A percentile compares a stretch with the other conserved stretches of the same genome.
These are phyloP conservation scores for Macquaria australasica DNA, from an alignment of 2,113 vertebrate species.

Conservation along the genomic window DNA sequence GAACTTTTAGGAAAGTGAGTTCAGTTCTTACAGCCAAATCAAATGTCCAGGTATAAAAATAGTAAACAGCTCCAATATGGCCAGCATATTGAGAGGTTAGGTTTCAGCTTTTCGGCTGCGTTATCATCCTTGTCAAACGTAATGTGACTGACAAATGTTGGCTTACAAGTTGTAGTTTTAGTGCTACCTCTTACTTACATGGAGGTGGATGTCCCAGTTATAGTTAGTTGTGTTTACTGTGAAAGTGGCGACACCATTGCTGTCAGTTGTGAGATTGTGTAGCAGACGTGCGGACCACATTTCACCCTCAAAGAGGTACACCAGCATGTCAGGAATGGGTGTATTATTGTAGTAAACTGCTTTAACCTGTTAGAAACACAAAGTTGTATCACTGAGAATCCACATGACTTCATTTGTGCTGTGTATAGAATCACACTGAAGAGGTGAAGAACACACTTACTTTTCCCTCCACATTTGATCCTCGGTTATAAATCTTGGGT, in stretches of 20 bases:
- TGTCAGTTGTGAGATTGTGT: slow-evolving; percentile 78
- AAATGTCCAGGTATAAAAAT: neutral
- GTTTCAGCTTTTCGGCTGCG: neutral
- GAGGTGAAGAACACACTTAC: slow-evolving; percentile 46
- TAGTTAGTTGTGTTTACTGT: slow-evolving; percentile 40
- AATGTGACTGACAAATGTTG: neutral
- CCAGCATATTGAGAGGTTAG: neutral
- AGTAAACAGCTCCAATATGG: neutral
- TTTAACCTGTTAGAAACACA: slow-evolving; percentile 66
- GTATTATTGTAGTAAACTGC: slow-evolving; percentile 56
- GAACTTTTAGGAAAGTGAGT: neutral
- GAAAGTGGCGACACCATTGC: slow-evolving; percentile 72
- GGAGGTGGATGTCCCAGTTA: slow-evolving; percentile 17
- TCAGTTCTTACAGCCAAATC: neutral
- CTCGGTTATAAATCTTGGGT: slow-evolving; percentile 66
- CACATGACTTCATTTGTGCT: neutral
- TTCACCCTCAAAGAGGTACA: slow-evolving; percentile 64
- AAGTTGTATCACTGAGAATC: neutral
- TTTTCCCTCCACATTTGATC: slow-evolving; percentile 69
- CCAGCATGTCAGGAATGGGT: slow-evolving; percentile 47
- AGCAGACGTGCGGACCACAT: neutral
- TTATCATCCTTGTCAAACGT: no score
- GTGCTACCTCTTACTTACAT: slow-evolving; percentile 55
- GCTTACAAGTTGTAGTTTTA: neutral
- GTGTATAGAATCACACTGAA: neutral